phyloP scores from a whole-genome alignment of 2,113 vertebrate genomes.

The Geococcyx californianus region DNA sequence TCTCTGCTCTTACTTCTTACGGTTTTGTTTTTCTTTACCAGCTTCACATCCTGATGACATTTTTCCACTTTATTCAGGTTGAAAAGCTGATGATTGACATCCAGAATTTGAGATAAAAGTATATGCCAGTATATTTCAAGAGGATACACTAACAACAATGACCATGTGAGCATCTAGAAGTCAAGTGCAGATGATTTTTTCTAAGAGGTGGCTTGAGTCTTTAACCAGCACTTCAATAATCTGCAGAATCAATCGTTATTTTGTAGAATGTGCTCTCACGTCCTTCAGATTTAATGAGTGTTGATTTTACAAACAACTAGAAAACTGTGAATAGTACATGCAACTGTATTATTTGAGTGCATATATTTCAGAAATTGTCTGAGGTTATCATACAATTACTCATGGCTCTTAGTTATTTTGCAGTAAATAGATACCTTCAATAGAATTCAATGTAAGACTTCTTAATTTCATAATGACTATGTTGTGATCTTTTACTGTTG shows the following conservation, averaged over 20 bases:
- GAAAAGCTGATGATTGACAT: background rate
- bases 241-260: background rate
- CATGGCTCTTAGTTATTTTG: background rate
- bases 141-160: fast-evolving
- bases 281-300: background rate
- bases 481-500: background rate
- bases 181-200: background rate
- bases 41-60: background rate
- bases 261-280: background rate
- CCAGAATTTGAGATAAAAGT: background rate
- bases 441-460: background rate
- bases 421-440: background rate
- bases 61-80: background rate
- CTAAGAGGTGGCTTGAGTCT: background rate
- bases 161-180: background rate
- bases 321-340: background rate
- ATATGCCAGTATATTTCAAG: background rate
- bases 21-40: background rate
- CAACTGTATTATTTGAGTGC: background rate
- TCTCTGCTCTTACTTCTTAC: background rate
- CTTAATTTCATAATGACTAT: background rate
- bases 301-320: background rate
- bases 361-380: background rate
- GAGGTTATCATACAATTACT: background rate
- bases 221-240: background rate